Percentiles rank a stretch among this genome's conserved stretches.
Evolutionary conservation across 2,113 vertebrate species (phyloP).

Genomic region (Calcarius ornatus): DNA sequence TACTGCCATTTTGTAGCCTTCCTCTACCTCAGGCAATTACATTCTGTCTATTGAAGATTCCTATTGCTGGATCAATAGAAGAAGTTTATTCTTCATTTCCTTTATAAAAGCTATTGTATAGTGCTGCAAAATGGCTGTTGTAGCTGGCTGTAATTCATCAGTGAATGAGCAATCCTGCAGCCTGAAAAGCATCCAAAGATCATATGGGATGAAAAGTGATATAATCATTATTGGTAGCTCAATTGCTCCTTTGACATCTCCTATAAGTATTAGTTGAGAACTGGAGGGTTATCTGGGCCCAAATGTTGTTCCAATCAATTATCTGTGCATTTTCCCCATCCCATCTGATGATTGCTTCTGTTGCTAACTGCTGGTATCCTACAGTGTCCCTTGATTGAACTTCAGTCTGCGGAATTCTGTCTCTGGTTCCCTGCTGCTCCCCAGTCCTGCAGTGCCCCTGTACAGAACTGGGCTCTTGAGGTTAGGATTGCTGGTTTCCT

Average conservation of each 20-base stretch:
- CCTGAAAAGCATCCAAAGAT: constrained; percentile 6
- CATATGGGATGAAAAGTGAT: background rate
- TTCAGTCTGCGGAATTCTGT: background rate
- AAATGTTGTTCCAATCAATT: constrained; percentile 9
- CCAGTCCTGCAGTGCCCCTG: background rate
- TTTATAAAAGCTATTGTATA: constrained; percentile 1
- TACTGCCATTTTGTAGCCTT: background rate
- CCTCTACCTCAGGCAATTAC: background rate
- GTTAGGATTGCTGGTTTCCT: background rate
- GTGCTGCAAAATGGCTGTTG: background rate
- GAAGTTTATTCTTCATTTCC: constrained; percentile 55
- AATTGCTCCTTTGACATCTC: constrained; percentile 31
- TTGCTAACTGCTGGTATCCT: background rate
- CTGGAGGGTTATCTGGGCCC: background rate
- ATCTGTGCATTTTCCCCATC: background rate
- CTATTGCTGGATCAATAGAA: constrained; percentile 31
- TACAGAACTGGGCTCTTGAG: background rate
- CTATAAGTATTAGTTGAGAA: constrained; percentile 22
- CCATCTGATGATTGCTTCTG: background rate
- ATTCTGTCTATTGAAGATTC: background rate
- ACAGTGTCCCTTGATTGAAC: background rate
- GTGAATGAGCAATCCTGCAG: background rate
- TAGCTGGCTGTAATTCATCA: background rate
- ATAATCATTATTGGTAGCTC: background rate
- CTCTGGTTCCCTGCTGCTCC: background rate